Base-by-base conservation (phyloP, 2,888 invertebrate species). In the Scaptomyza caliginosa region DNA sequence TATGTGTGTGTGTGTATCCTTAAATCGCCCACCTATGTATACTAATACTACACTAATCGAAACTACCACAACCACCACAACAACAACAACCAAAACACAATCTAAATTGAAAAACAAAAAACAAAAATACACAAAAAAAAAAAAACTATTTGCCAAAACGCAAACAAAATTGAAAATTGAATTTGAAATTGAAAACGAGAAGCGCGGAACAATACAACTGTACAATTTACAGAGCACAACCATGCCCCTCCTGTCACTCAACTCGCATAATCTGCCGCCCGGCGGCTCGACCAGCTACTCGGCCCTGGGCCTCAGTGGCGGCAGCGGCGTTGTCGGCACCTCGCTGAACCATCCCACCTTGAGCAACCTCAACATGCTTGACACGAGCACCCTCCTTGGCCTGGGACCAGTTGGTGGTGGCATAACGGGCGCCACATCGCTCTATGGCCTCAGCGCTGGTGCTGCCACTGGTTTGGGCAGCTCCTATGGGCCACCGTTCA, bases 151-250 rank as follows among this genome's bases (percentile, higher is more conserved):
- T 67, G 42, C 19, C 26, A 51, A 59, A 55, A 72, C 45, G 54
- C 65, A 78, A 60, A 43, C 43, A 30, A 63, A 71, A 69, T 54
- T 42, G 36, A 60, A 34, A 65, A 17, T 46, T 36, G 6, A 67
- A 57, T 49, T 24, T 39, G 48, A 71, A 85, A 30, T 56, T 24
- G 21, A 58, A 79, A 83, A 52, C 67, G 69, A 81, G 82, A 84
- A 90, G 91, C 89, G 90, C 81, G 90, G 90, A 89, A 90, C 91
- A 89, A 90, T 90, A 89, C 90, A 90, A 90, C 90, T 90, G 81
- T 90, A 90, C 88, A 91, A 90, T 90, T 94, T 93, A 88, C 94
- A 94, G 92, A 94, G 94, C 92, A 93, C 92, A 91, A 94, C 94
- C 70, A 94, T 94, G 94, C 94, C 94, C 72, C 91, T 91, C 79